Conservation (phyloP, 2,113 vertebrate species). For the Cromileptes altivelis region DNA sequence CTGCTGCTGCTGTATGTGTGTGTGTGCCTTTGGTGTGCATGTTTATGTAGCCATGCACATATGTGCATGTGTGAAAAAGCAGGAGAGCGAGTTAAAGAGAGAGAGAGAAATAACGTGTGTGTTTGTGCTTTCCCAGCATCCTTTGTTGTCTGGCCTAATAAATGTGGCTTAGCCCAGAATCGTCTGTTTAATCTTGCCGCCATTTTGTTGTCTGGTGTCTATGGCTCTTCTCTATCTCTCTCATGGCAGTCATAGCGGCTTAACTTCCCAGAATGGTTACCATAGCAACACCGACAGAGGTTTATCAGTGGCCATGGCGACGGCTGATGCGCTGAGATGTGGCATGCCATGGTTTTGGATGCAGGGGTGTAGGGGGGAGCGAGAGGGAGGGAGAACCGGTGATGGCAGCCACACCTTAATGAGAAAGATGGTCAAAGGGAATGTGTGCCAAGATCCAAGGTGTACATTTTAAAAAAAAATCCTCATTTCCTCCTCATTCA, state of each 20-base stretch:
- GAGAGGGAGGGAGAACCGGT: neutral
- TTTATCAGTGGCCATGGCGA: slow-evolving; percentile 80
- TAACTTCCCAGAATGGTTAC: slow-evolving; percentile 80
- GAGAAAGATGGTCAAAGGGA: neutral
- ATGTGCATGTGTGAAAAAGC: slow-evolving; percentile 41
- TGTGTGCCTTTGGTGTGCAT: slow-evolving; percentile 23
- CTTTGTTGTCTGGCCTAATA: slow-evolving; percentile 68
- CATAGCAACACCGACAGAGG: slow-evolving; percentile 80
- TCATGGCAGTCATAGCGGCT: slow-evolving; percentile 73
- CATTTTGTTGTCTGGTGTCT: slow-evolving; percentile 79
- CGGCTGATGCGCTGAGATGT: slow-evolving; percentile 71
- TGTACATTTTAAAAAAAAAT: neutral
- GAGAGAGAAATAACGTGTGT: slow-evolving; percentile 15
- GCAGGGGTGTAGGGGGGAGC: neutral
- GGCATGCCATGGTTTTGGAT: slow-evolving; percentile 54
- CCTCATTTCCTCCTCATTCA: slow-evolving; percentile 9
- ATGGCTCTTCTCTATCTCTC: slow-evolving; percentile 58
- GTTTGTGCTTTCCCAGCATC: slow-evolving; percentile 60
- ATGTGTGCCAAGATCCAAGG: neutral
- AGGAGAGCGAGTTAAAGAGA: slow-evolving; percentile 7
- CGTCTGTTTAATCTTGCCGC: slow-evolving; percentile 78
- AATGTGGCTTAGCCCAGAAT: slow-evolving; percentile 69
- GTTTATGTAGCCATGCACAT: slow-evolving; percentile 30
- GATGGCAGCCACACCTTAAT: slow-evolving; percentile 38
- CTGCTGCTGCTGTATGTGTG: slow-evolving; percentile 34